Base-by-base conservation (phyloP, 2,888 invertebrate species). In the Caenorhabditis drosophilae region DNA sequence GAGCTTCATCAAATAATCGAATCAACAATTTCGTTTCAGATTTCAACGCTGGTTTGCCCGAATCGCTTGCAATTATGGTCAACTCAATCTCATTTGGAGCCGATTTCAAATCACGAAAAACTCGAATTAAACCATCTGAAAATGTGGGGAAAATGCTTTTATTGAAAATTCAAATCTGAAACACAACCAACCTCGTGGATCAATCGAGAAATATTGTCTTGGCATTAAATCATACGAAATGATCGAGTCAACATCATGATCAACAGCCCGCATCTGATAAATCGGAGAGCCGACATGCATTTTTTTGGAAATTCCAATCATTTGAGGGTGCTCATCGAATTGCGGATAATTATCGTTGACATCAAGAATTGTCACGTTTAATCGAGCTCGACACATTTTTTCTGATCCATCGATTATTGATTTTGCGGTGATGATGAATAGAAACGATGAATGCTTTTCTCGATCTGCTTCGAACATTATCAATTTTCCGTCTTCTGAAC, bases 261-360 rank as follows among this genome's bases (percentile, higher is more conserved):
- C 80, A 6, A 35, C 41, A 6, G 78, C 80, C 25, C 62, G 27
- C 22, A 80, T 41, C 18, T 61, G 68, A 45, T 46, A 46, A 2
- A 68, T 41, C 11, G 62, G 66, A 0, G 36, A 34, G 12, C 66
- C 66, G 3, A 60, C 48, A 23, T 66, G 46, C 45, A 49, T 41
- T 1, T n/a, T 16, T n/a, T 53, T 46, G 0, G 44, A 12, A 9
- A 73, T 25, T 20, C 75, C 73, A 25, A 80, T 46, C 12, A 64
- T 26, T 11, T 57, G 53, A 6, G 72, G 67, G 46, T 66, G 64
- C 6, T 50, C 36, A 40, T 70, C 53, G 49, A 81, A 79, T 12
- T 46, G 31, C 9, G 81, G 81, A 36, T 67, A 70, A 53, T 81
- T 81, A 66, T 81, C 81, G 46, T 81, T 81, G 15, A 81, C 77